phyloP scores from a whole-genome alignment of 2,888 invertebrate species.

The Saturnia japonica region DNA sequence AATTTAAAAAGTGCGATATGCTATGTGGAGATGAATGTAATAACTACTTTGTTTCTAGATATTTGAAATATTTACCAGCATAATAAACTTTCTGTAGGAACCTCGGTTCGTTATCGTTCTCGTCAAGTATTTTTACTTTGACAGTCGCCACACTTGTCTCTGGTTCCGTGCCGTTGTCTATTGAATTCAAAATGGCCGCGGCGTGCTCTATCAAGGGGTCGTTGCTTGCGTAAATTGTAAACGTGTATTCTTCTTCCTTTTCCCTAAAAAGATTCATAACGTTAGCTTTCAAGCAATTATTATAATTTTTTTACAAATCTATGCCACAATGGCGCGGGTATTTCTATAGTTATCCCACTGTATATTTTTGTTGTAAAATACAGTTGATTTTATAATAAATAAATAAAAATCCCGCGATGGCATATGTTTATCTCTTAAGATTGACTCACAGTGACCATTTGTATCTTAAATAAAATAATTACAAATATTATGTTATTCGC shows the following conservation, averaged over 20 bases:
- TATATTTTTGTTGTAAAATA: no score
- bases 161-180: conserved; percentile 68
- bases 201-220: conserved; percentile 86
- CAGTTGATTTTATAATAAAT: no score
- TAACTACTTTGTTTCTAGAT: background rate
- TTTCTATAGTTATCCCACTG: no score
- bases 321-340: no score
- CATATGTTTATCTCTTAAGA: no score
- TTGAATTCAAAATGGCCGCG: conserved; percentile 62
- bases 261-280: conserved; percentile 80
- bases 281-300: background rate
- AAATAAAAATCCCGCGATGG: no score
- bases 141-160: conserved; percentile 89
- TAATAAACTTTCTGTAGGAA: conserved; percentile 85
- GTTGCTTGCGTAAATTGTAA: conserved; percentile 92
- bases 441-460: no score
- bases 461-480: no score
- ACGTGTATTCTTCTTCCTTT: conserved; percentile 85
- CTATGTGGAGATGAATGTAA: no score
- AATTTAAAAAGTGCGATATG: no score
- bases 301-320: no score
- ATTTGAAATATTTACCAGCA: conserved; percentile 77
- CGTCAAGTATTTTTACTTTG: conserved; percentile 87
- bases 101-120: conserved; percentile 92
- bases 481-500: no score